Base-by-base conservation (phyloP, 2,113 vertebrate genomes). In the Heptranchias perlo region DNA sequence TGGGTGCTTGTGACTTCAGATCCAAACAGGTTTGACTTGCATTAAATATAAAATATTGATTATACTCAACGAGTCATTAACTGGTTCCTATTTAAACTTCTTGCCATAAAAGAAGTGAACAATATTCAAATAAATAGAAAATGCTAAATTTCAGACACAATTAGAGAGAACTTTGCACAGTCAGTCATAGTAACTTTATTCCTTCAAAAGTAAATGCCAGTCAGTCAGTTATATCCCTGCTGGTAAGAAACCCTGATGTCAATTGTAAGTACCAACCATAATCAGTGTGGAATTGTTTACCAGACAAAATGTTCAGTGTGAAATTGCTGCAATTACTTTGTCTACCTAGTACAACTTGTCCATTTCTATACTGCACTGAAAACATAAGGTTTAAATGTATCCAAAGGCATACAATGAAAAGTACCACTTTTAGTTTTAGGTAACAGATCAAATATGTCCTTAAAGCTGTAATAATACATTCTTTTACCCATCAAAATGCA, bases 391-490 rank as follows among this genome's bases (percentile, higher is more conserved):
- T 96, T 84, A 96, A 95, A 96, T 96, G 96, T 97, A 97, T 96
- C 96, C 95, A 96, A 7, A 96, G 86, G n/a, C 64, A 39, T 69
- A 82, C 31, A 58, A 84, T 76, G 94, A 78, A 96, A 61, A 61
- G 62, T 67, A 93, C 91, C 44, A 5, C 28, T 44, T 94, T 31
- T 62, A 93, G 31, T 13, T 91, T 89, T 35, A 28, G 47, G 47
- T 93, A 64, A 44, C 58, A 93, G 58, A 98, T 96, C 97, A 98
- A 97, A 96, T 97, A 97, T 97, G 97, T 98, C 97, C 97, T 98
- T 98, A 98, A 98, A 98, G 98, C 98, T 97, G 97, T 97, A 97
- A 97, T 97, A 97, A 98, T 98, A 98, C 98, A 98, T 98, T 98
- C 97, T 97, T 97, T 97, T 97, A 97, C 98, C 96, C 97, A 98